Base-by-base conservation (phyloP, 2,113 vertebrate species). In the Poeciliopsis turrubarensis region DNA sequence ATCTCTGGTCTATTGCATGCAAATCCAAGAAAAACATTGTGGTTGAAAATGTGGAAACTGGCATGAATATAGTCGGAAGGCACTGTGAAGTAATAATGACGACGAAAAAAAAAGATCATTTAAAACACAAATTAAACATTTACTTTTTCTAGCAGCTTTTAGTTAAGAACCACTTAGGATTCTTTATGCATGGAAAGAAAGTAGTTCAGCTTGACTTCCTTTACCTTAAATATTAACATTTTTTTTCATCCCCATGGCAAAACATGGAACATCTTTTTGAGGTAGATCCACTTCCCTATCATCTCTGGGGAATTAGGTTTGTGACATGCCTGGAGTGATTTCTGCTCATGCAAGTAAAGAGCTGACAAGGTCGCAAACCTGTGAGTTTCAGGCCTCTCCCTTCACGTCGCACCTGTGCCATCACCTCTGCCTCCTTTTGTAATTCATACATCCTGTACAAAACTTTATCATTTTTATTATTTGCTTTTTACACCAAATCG, bases 251-350 rank as follows among this genome's bases (percentile, higher is more conserved):
- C 74, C 67, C 15, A 11, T 71, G 67, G 67, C 70, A 47, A 85
- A 69, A 72, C 47, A 64, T 54, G 47, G 67, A 75, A 27, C 29
- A 77, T 41, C 54, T 72, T 83, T 86, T 78, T 75, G 19, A 82
- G 71, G 62, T 34, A 76, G 32, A 83, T 79, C 9, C 3, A 80
- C 75, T 83, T 85, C 39, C 26, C 60, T 71, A 68, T 83, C 86
- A 67, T 70, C 80, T 83, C 74, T 32, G 60, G 68, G 86, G 84
- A 89, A 66, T 87, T 1, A 79, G 39, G 34, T 87, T 89, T 87
- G 67, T 70, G 65, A 80, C 77, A 32, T 82, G 83, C 82, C 73
- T 60, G 37, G 66, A 85, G 77, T 72, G 72, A 84, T 86, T 87
- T 83, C 77, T 47, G 60, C 66, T 79, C 62, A 89, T 87, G 63